phyloP scores from a whole-genome alignment of 2,797 vertebrate genomes.

The Xenopus petersii region DNA sequence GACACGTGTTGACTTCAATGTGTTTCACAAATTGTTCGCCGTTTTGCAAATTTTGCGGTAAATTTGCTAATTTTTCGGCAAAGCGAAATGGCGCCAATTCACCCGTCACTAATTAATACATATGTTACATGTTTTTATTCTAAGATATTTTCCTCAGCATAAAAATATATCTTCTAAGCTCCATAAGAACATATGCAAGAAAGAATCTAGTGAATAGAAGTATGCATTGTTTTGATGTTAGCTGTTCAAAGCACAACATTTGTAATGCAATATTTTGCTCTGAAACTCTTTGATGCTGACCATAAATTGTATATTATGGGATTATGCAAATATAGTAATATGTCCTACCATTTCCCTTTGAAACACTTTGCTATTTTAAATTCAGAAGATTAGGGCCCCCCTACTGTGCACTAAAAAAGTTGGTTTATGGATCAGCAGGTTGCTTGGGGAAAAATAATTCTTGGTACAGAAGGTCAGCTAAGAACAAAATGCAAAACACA shows the following conservation, averaged over 20 bases:
- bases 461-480: constrained; percentile 17
- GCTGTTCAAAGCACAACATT: constrained; percentile 29
- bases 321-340: constrained; percentile 37
- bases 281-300: constrained; percentile 21
- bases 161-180: no score
- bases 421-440: constrained; percentile 28
- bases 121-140: no score
- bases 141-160: no score
- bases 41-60: no score
- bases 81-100: no score
- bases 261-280: constrained; percentile 5
- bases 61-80: no score
- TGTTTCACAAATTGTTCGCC: no score
- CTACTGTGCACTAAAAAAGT: constrained; percentile 25
- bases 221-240: constrained; percentile 20
- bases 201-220: no score
- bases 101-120: no score
- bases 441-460: constrained; percentile 16
- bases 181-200: no score
- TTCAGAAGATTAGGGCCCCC: constrained; percentile 32
- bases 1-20: no score
- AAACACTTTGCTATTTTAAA: constrained; percentile 26
- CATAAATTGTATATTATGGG: constrained; percentile 31
- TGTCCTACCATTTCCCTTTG: constrained; percentile 31
- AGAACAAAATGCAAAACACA: no score